A percentile compares a stretch with the other conserved stretches of the same genome.
Evolutionary conservation across 2,797 vertebrate species (phyloP).

Genomic region (Myotis myotis): DNA sequence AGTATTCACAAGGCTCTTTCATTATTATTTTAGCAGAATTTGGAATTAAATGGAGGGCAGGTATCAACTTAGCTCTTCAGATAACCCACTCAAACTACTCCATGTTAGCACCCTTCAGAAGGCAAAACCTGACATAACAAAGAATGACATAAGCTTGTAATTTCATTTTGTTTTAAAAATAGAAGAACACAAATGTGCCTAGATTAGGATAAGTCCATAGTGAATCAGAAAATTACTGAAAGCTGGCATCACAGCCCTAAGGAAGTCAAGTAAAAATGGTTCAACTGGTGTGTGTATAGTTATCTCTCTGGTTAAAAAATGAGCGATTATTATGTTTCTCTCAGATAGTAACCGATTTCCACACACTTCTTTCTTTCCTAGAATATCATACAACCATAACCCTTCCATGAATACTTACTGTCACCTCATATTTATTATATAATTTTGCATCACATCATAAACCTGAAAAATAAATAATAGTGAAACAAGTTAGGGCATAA

Average conservation of each 20-base stretch:
- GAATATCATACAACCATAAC: background rate
- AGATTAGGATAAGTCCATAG: background rate
- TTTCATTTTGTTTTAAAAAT: background rate
- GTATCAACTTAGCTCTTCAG: background rate
- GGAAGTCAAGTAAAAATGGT: background rate
- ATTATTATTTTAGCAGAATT: background rate
- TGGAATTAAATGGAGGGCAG: background rate
- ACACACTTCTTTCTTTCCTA: background rate
- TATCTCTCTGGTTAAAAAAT: background rate
- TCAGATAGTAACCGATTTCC: background rate
- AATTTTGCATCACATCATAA: background rate
- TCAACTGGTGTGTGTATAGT: background rate
- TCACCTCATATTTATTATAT: background rate
- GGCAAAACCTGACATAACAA: constrained; percentile 10
- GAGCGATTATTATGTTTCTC: background rate
- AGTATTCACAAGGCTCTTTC: background rate
- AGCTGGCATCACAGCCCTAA: accelerated
- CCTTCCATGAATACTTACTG: background rate
- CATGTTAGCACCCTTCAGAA: background rate
- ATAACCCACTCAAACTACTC: background rate
- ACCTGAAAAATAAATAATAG: background rate
- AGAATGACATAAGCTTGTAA: background rate
- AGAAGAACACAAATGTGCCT: background rate
- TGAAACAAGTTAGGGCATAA: background rate
- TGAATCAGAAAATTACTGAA: background rate